Evolutionary conservation across 2,888 invertebrate genomes (phyloP).

Genomic region (Polydrusus pterygomalis): DNA sequence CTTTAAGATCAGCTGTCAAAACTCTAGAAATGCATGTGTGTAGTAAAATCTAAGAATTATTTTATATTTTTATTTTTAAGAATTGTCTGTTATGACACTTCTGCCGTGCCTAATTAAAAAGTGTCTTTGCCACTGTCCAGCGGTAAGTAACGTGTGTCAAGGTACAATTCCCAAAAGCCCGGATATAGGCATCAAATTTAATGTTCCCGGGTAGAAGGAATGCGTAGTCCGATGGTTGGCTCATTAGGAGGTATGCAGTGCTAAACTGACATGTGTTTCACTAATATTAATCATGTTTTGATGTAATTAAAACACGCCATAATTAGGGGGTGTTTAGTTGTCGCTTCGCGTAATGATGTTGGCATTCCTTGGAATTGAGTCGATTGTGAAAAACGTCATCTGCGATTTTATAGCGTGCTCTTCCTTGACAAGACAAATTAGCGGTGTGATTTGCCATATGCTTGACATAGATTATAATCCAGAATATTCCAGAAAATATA

Average conservation of each 20-base stretch:
- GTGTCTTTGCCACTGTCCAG: background rate
- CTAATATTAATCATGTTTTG: conserved; percentile 71
- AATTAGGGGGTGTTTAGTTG: conserved; percentile 71
- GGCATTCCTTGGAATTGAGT: conserved; percentile 62
- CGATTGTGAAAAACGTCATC: conserved; percentile 45
- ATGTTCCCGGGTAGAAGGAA: conserved; percentile 67
- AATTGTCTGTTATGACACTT: background rate
- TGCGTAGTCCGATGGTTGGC: conserved; percentile 67
- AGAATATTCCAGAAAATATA: background rate
- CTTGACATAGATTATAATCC: background rate
- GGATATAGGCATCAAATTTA: conserved; percentile 69
- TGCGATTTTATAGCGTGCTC: conserved; percentile 46
- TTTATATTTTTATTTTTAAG: background rate
- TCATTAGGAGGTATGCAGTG: conserved; percentile 73
- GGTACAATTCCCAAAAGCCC: conserved; percentile 62
- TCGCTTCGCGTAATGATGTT: conserved; percentile 66
- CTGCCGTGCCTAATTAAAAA: background rate
- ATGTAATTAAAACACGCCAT: conserved; percentile 70
- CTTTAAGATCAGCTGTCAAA: too few species aligned
- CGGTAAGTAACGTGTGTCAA: conserved; percentile 40
- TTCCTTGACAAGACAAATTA: conserved; percentile 40
- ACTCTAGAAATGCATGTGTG: too few species aligned
- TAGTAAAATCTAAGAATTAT: too few species aligned
- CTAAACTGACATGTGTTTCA: conserved; percentile 72
- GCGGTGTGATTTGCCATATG: conserved; percentile 26